Evolutionary conservation across 2,797 vertebrate species (phyloP), one percentile per base, ranked within the genome.

Genomic region (Clarias laeviceps): DNA sequence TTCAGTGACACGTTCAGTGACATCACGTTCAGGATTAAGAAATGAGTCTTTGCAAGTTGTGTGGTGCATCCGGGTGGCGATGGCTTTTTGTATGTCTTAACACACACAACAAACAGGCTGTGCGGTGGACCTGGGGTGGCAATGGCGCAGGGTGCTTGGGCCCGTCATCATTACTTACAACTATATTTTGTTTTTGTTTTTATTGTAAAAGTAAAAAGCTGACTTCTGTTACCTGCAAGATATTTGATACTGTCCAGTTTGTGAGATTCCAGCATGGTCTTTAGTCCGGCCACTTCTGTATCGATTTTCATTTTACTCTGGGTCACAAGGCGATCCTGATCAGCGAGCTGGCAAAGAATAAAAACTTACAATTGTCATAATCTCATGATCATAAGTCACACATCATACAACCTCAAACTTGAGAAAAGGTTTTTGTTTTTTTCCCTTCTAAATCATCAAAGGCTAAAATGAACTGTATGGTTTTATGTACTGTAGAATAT

Each of bases 171-270:
- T 45, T 45, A 8, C 40, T 45, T 45, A 8, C 7, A 45, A 45
- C 7, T 45, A 45, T 45, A 45, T 45, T 45, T 45, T 45, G 40
- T 34, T 34, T 40, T 40, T 6, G 37, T 24, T n/a, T 27, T 65
- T 72, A n/a, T 15, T 45, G 22, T 45, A 79, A 34, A 59, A 32
- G 45, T 24, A 64, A 74, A 57, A 56, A 32, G n/a, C 32, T 32
- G 24, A 82, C 11, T 64, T 45, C 18, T 50, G 50, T 92, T 93
- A 99, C 98, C 98, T 96, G 98, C 98, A 65, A 99, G 94, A 89
- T 99, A 99, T 90, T 99, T 99, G 88, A 99, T 98, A 1, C 96
- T 97, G 86, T 99, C 98, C 82, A 99, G 96, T 93, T 99, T 99
- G 93, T 99, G 97, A 0, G 97, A 95, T 91, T 98, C 97, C 0